These are phyloP conservation scores for Orthonevra nobilis DNA, from an alignment of 2,888 invertebrate species.

Conservation along the genomic window DNA sequence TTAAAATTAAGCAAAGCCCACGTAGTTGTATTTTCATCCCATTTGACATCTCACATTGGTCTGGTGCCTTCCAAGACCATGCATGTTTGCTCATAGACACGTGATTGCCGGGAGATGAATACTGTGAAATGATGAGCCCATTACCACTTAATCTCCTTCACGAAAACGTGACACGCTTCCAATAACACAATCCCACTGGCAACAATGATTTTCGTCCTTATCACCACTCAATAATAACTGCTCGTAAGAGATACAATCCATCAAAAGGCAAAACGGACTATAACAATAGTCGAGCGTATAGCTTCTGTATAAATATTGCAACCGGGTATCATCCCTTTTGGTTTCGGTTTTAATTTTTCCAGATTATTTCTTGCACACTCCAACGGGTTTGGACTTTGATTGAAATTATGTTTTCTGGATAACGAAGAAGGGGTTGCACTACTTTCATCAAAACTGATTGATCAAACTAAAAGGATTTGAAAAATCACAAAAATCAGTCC, in stretches of 20 bases:
- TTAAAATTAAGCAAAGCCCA: too few species aligned
- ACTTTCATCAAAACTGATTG: too few species aligned
- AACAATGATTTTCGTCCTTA: constrained; percentile 64
- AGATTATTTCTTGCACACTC: constrained; percentile 53
- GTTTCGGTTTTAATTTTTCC: constrained; percentile 29
- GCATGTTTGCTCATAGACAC: constrained; percentile 62
- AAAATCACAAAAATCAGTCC: too few species aligned
- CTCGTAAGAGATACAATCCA: constrained; percentile 62
- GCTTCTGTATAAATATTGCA: too few species aligned
- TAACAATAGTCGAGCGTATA: too few species aligned
- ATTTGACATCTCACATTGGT: constrained; percentile 37
- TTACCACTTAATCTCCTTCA: constrained; percentile 69
- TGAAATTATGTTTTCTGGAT: too few species aligned
- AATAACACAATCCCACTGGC: constrained; percentile 57
- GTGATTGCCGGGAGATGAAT: constrained; percentile 64
- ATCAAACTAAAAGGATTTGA: too few species aligned
- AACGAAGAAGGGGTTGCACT: too few species aligned
- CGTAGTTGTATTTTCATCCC: constrained; percentile 18
- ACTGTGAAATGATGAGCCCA: constrained; percentile 64
- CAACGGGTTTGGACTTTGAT: too few species aligned
- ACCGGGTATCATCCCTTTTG: constrained; percentile 5
- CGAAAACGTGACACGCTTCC: constrained; percentile 69
- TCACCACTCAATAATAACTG: constrained; percentile 65
- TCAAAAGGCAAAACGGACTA: constrained; percentile 49
- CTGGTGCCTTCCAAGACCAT: constrained; percentile 19